These are phyloP conservation scores for Petrocephalus microphthalmus DNA, from an alignment of 2,113 vertebrate species.

Conservation along the genomic window DNA sequence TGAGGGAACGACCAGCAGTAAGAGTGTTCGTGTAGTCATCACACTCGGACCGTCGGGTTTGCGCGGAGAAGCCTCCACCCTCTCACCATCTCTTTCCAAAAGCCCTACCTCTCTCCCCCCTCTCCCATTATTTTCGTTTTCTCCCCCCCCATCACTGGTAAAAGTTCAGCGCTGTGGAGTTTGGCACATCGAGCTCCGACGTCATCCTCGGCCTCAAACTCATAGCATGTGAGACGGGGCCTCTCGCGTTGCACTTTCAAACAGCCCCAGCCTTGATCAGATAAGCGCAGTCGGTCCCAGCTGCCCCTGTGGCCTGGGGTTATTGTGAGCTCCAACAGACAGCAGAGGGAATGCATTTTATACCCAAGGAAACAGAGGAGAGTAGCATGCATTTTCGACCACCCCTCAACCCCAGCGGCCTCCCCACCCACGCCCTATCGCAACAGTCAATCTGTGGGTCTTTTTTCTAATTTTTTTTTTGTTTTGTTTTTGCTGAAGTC, in stretches of 20 bases:
- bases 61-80: neutral
- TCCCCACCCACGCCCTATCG: neutral
- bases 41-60: neutral
- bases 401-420: neutral
- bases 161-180: constrained; percentile 1
- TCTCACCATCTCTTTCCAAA: neutral
- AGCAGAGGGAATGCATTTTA: neutral
- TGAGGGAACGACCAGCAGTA: neutral
- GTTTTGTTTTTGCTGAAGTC: neutral
- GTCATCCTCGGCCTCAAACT: neutral
- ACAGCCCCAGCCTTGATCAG: neutral
- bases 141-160: constrained; percentile 20
- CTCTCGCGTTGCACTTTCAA: neutral
- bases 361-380: neutral
- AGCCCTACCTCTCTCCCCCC: constrained; percentile 39
- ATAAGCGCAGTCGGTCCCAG: neutral
- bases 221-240: neutral
- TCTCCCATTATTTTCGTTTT: constrained; percentile 36
- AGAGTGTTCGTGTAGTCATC: neutral
- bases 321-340: neutral
- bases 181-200: neutral
- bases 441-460: neutral
- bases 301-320: neutral
- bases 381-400: neutral
- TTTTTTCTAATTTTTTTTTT: neutral